A percentile compares a stretch with the other conserved stretches of the same genome.
Conservation (phyloP, 2,797 vertebrate genomes). For the Hippopotamyrus pictus region DNA sequence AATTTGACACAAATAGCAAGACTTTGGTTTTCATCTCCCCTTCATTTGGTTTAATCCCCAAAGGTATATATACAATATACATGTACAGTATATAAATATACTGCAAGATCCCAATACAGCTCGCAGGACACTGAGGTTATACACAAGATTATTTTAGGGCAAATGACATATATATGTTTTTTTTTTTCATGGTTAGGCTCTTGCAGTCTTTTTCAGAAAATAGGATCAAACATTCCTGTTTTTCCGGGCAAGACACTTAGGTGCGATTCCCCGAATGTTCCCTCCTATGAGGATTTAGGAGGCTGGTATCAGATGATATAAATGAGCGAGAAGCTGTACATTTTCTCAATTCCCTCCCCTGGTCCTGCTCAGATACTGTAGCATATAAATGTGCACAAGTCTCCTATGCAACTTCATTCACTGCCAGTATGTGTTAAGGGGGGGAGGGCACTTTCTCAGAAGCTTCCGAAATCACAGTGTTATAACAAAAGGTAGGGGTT, state of each 20-base stretch:
- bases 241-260: neutral
- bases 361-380: neutral
- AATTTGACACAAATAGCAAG: slow-evolving; percentile 15
- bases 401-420: neutral
- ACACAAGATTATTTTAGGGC: neutral
- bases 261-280: neutral
- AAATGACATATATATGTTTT: neutral
- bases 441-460: neutral
- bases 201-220: neutral
- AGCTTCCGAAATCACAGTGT: neutral
- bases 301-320: neutral
- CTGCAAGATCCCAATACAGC: neutral
- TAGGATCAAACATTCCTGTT: neutral
- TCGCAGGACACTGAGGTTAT: neutral
- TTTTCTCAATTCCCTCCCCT: neutral
- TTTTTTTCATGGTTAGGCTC: neutral
- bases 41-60: neutral
- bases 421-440: neutral
- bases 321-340: neutral
- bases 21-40: neutral
- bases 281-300: neutral
- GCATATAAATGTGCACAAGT: neutral
- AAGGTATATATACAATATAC: neutral
- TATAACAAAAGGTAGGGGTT: neutral
- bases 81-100: neutral